Base-by-base conservation (phyloP, 2,888 invertebrate genomes). In the Drosophila vallismaia region DNA sequence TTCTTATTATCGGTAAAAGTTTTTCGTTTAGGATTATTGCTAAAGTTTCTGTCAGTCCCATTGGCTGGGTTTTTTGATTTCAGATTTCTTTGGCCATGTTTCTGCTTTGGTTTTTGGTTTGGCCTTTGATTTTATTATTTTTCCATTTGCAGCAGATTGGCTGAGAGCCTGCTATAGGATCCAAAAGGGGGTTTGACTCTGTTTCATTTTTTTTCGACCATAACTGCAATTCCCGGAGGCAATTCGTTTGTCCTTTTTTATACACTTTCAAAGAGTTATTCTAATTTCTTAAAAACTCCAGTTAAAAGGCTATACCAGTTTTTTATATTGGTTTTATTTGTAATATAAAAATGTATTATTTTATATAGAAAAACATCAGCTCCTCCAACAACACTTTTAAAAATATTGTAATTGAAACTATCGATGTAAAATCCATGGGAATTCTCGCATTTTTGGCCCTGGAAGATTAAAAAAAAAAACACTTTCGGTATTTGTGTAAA, bases 141-240 rank as follows among this genome's bases (percentile, higher is more conserved):
- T 75, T 74, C 68, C 66, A 76, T 79, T 79, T 79, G 72, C 70
- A 67, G 79, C 69, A 71, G 71, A 75, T 77, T 78, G 78, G 60
- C 54, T 64, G 31, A 54, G 56, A 38, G 38, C 50, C 51, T n/a
- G 38, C 14, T 60, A 54, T 38, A 51, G 44, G 28, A 49, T 49
- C 67, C 71, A 51, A 40, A 38, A 70, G 51, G 44, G 53, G 60
- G 45, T 28, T 28, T 28, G 28, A 64, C 66, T 59, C 55, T 51
- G 31, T 42, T 50, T 46, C 59, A 45, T 40, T 36, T 33, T 46
- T 66, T 48, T 38, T 38, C n/a, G 31, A n/a, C 24, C 51, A 45
- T 64, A 54, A 59, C 63, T 70, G 57, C 62, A 68, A 66, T 71
- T 54, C 79, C 76, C 60, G 64, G 52, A 60, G 71, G 76, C 49